Percentiles rank a stretch among this genome's conserved stretches.
Conservation (phyloP, 2,888 invertebrate genomes). For the Caenorhabditis panamensis region DNA sequence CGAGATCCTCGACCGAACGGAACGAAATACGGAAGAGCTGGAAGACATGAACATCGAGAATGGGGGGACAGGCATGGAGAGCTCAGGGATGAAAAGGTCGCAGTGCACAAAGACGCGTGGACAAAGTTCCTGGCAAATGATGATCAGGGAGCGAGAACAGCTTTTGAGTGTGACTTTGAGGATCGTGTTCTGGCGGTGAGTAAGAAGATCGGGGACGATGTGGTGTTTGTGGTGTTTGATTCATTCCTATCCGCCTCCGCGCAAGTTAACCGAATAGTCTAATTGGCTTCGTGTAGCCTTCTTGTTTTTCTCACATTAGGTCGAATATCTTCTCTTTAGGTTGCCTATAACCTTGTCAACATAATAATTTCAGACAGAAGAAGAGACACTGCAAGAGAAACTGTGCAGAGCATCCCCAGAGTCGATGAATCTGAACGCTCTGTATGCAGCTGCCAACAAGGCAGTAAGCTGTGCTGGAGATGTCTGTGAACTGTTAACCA, state of each 20-base stretch:
- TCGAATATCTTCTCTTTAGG: background rate
- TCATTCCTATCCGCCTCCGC: background rate
- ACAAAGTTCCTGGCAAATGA: slow-evolving; percentile 77
- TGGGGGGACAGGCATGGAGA: slow-evolving; percentile 81
- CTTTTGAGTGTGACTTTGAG: slow-evolving; percentile 77
- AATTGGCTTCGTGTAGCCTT: slow-evolving; percentile 19
- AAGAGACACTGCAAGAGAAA: slow-evolving; percentile 70
- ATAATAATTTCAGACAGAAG: slow-evolving; percentile 65
- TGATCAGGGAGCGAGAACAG: slow-evolving; percentile 72
- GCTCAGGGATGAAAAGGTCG: slow-evolving; percentile 78
- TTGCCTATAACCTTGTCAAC: no score
- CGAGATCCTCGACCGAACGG: slow-evolving; percentile 72
- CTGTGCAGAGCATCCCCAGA: slow-evolving; percentile 65
- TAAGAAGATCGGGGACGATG: no score
- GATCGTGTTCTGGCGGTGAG: slow-evolving; percentile 70
- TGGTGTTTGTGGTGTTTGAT: background rate
- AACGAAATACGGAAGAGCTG: slow-evolving; percentile 77
- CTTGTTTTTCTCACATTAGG: background rate
- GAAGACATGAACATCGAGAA: slow-evolving; percentile 78
- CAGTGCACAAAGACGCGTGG: slow-evolving; percentile 80
- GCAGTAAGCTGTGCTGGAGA: slow-evolving; percentile 50
- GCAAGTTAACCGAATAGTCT: background rate
- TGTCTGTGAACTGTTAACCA: slow-evolving; percentile 74
- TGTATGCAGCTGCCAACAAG: slow-evolving; percentile 69
- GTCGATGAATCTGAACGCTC: slow-evolving; percentile 68